Percentiles rank a stretch among this genome's conserved stretches.
phyloP scores from a whole-genome alignment of 2,888 invertebrate genomes.

The Philonicus albiceps region DNA sequence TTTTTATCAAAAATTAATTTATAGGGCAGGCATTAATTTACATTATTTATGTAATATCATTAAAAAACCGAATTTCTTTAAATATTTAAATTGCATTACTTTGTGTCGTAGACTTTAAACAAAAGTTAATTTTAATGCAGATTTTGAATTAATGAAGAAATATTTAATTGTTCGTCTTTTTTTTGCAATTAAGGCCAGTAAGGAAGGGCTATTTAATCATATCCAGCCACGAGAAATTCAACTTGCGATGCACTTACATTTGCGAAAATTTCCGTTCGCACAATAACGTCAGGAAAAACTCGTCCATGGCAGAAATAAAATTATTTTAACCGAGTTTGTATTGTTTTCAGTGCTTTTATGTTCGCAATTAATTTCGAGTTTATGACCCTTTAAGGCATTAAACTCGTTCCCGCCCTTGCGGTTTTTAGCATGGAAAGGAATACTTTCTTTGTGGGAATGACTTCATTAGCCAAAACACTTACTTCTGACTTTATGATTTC shows the following conservation, averaged over 20 bases:
- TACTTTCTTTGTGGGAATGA: background rate
- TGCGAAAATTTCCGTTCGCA: background rate
- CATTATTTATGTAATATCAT: background rate
- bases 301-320: background rate
- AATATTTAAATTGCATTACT: background rate
- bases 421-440: background rate
- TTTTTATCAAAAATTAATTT: background rate
- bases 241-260: background rate
- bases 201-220: background rate
- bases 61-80: background rate
- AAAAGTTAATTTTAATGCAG: background rate
- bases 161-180: background rate
- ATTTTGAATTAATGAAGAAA: background rate
- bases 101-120: background rate
- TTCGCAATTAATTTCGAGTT: conserved; percentile 46
- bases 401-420: conserved; percentile 39
- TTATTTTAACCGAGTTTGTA: background rate
- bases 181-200: background rate
- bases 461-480: conserved; percentile 20
- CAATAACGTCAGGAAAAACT: background rate
- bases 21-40: background rate
- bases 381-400: conserved; percentile 43
- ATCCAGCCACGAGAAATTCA: background rate
- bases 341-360: conserved; percentile 39
- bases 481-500: background rate